A percentile compares a stretch with the other conserved stretches of the same genome.
phyloP scores from a whole-genome alignment of 2,113 vertebrate species.

The Opisthocomus hoazin region DNA sequence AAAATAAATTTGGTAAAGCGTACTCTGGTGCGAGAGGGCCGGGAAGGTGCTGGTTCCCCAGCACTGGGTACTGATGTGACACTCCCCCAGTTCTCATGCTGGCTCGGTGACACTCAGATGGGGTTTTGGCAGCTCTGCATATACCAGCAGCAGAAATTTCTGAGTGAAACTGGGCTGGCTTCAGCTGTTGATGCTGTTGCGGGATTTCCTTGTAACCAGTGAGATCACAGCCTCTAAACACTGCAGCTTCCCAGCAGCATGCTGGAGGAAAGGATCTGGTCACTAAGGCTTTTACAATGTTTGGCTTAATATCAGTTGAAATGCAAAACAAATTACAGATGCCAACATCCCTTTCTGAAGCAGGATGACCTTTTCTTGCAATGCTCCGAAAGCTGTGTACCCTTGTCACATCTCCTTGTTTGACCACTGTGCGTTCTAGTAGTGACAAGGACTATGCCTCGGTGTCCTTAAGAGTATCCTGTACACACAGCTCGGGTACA shows the following conservation, averaged over 20 bases:
- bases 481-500: background rate
- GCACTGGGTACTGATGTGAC: background rate
- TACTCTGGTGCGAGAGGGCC: background rate
- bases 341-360: background rate
- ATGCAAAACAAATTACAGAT: background rate
- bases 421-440: background rate
- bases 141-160: background rate
- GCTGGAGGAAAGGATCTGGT: background rate
- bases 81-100: background rate
- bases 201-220: background rate
- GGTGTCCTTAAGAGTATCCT: background rate
- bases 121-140: background rate
- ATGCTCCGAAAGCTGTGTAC: background rate
- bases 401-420: background rate
- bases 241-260: background rate
- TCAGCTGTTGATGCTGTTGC: background rate
- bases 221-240: background rate
- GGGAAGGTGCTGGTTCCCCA: background rate
- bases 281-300: background rate
- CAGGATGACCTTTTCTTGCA: background rate
- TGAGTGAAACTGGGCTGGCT: background rate
- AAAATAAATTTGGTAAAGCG: background rate
- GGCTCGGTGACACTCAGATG: background rate
- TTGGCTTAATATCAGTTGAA: background rate
- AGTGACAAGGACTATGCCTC: background rate